Evolutionary conservation across 1,140 invertebrate species (phyloP).

Genomic region (Temnothorax curvispinosus): DNA sequence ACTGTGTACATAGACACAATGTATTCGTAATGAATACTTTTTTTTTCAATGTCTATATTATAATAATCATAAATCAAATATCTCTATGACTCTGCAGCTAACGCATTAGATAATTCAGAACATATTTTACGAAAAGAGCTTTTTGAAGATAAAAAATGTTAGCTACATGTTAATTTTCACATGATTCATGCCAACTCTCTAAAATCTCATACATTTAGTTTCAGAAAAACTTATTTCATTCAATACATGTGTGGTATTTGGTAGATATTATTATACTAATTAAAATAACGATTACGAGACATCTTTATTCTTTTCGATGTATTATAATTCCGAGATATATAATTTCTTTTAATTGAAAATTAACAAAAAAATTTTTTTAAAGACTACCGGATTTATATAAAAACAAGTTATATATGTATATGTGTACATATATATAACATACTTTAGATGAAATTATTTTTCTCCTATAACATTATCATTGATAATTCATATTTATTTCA

Average conservation of each 20-base stretch:
- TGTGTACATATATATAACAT: constrained; percentile 50
- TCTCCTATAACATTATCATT: background rate
- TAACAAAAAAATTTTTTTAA: background rate
- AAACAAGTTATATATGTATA: constrained; percentile 59
- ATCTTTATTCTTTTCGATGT: constrained; percentile 16
- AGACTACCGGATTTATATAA: constrained; percentile 21
- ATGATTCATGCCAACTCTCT: constrained; percentile 16
- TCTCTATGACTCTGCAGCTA: constrained; percentile 46
- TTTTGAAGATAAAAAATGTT: background rate
- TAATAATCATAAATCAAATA: constrained; percentile 49
- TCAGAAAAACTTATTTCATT: constrained; percentile 20
- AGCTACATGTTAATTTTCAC: constrained; percentile 32
- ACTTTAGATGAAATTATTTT: constrained; percentile 33
- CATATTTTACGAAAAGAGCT: constrained; percentile 5
- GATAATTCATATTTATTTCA: constrained; percentile 7
- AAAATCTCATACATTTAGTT: constrained; percentile 19
- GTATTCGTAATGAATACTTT: constrained; percentile 64
- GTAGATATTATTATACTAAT: constrained; percentile 54
- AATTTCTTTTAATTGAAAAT: constrained; percentile 36
- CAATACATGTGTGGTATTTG: constrained; percentile 28
- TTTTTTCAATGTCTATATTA: constrained; percentile 61
- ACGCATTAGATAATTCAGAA: constrained; percentile 33
- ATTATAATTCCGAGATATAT: constrained; percentile 49
- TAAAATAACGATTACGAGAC: constrained; percentile 57
- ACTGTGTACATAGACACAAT: constrained; percentile 75